Base-by-base conservation (phyloP, 1,140 invertebrate species). In the Tenebrio molitor region DNA sequence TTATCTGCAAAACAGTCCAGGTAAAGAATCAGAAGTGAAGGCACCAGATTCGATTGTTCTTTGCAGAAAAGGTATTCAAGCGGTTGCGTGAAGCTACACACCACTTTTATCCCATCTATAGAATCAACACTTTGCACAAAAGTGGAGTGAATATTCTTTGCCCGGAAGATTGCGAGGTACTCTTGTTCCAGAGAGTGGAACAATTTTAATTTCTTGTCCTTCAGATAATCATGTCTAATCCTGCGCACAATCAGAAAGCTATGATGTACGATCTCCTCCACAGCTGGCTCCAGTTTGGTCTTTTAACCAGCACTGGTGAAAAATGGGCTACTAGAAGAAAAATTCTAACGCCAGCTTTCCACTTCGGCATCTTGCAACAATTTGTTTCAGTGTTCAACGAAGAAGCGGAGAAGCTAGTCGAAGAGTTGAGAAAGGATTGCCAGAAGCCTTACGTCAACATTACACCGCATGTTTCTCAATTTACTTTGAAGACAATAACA, bases 341-440 rank as follows among this genome's bases (percentile, higher is more conserved):
- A 82, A 83, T 93, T 33, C 77, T 94, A 2, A 94, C 93, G 0
- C 92, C 92, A 8, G 88, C 91, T 0, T 93, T 93, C 78, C 92
- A 94, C 80, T 93, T 93, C 79, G 88, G 88, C 62, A 93, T 94
- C 58, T 82, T 94, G 1, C 86, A 93, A 69, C 87, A 91, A 74
- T 93, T 93, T 78, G 67, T 92, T 1, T 84, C 86, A 8, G 84
- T 92, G 1, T 91, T 94, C 79, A 58, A 69, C 72, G 86, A 90
- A 71, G 89, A 93, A 73, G 82, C 87, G 12, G 75, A 84, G 1
- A 83, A 86, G 15, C 77, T 92, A 50, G 77, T 87, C 0, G 62
- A 85, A 1, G 83, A 84, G 65, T 80, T 92, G 10, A 79, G 74
- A 76, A 84, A 62, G 77, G 78, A 76, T 75, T 79, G 77, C 2